A percentile compares a stretch with the other conserved stretches of the same genome.
Evolutionary conservation across 2,888 invertebrate species (phyloP).

Genomic region (Lycophotia porphyrea): DNA sequence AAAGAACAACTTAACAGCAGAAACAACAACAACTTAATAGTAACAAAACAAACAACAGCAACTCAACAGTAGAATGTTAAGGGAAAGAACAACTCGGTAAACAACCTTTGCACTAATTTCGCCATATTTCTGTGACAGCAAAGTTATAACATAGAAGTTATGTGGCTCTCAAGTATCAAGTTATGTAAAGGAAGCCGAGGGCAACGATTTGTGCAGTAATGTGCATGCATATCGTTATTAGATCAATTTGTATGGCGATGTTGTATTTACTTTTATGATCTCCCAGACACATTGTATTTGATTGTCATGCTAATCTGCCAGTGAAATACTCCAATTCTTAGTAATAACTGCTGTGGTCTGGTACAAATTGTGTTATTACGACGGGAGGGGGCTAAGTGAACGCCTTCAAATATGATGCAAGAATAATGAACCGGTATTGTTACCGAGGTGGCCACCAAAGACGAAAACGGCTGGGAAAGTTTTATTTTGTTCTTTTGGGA

Average conservation of each 20-base stretch:
- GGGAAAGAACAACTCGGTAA: conserved; percentile 5
- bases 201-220: conserved; percentile 32
- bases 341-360: conserved; percentile 44
- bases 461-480: not conserved
- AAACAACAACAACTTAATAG: too few species aligned
- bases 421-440: conserved; percentile 21
- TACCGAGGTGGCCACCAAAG: not conserved
- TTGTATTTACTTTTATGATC: conserved; percentile 58
- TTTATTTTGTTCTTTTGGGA: not conserved
- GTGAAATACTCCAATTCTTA: conserved; percentile 43
- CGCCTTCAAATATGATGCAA: not conserved
- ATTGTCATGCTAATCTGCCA: conserved; percentile 60
- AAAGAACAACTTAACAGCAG: too few species aligned
- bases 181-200: conserved; percentile 42
- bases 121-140: not conserved
- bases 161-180: conserved; percentile 27
- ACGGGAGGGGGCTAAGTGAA: not conserved
- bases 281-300: conserved; percentile 42
- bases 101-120: not conserved
- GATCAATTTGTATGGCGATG: conserved; percentile 58
- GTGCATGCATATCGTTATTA: conserved; percentile 33
- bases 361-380: conserved; percentile 35
- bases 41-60: too few species aligned
- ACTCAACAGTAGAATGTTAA: too few species aligned
- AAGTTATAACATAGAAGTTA: conserved; percentile 16